phyloP scores from a whole-genome alignment of 2,888 invertebrate genomes.

The Tyria jacobaeae region DNA sequence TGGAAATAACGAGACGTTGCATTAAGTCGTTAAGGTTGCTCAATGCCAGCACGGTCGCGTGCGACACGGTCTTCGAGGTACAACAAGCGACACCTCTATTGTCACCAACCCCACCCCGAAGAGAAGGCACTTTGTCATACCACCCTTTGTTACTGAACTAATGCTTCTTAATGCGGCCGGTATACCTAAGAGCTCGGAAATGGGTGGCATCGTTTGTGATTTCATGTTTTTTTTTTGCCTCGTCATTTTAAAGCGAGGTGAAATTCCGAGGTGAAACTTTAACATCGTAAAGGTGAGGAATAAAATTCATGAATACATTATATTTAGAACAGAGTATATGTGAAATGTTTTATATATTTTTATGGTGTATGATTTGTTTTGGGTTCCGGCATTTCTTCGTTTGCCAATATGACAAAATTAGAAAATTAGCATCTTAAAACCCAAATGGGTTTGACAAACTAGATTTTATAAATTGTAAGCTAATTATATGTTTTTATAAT shows the following conservation, averaged over 20 bases:
- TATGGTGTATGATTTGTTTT: slow-evolving; percentile 1
- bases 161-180: slow-evolving; percentile 73
- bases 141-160: slow-evolving; percentile 76
- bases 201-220: slow-evolving; percentile 63
- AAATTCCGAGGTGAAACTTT: slow-evolving; percentile 13
- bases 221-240: slow-evolving; percentile 47
- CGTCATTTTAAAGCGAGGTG: slow-evolving; percentile 33
- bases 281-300: slow-evolving; percentile 24
- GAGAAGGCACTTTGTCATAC: slow-evolving; percentile 75
- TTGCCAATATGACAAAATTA: too few species aligned
- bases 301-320: slow-evolving; percentile 31
- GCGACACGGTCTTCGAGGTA: slow-evolving; percentile 48
- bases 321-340: slow-evolving; percentile 21
- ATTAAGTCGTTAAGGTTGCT: slow-evolving; percentile 75
- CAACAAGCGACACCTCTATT: slow-evolving; percentile 64
- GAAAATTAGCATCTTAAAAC: too few species aligned
- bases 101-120: slow-evolving; percentile 57
- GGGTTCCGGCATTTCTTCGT: background rate
- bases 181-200: slow-evolving; percentile 66
- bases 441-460: too few species aligned
- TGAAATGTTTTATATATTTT: slow-evolving; percentile 11
- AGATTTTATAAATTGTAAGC: too few species aligned
- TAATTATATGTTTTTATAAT: too few species aligned
- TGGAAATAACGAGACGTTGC: slow-evolving; percentile 67
- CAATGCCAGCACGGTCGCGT: slow-evolving; percentile 61